Base-by-base conservation (phyloP, 2,113 vertebrate species). In the Equus quagga region DNA sequence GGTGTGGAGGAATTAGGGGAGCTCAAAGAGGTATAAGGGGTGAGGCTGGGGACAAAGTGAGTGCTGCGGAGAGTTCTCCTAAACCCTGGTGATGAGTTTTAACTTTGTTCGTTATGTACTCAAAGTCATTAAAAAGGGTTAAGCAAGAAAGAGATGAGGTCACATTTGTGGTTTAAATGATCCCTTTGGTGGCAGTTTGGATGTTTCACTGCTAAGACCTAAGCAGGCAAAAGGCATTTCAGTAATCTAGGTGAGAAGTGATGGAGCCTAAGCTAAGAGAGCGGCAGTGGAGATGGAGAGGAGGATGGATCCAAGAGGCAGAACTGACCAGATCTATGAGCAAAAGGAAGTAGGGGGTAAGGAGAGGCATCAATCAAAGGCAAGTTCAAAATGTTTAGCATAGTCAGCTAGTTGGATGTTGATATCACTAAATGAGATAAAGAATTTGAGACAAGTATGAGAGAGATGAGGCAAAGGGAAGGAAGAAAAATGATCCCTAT, bases 71-170 rank as follows among this genome's bases (percentile, higher is more conserved):
- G n/a, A 76, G 23, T 54, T 51, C 41, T 85, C 83, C 69, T 64
- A 70, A 54, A 51, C 24, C 41, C 36, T 75, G 17, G 41, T 76
- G 15, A 17, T 28, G 62, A 83, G 14, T 84, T 78, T 62, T 12
- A 15, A 41, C 18, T 84, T 67, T 87, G 87, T 65, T 73, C 92
- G 28, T 87, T 92, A 19, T 26, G 46, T 72, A 89, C 21, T 49
- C 0, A 84, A 88, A 95, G 6, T 46, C 83, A 88, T 24, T 69
- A 60, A 80, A 60, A 83, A 18, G 41, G 17, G 24, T 31, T 46
- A 89, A 84, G 69, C 89, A 76, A 94, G 44, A 94, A 88, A 76
- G 73, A 91, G 14, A 86, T 36, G n/a, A 44, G 41, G 62, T 54
- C 58, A 49, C 10, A 85, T 85, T 56, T 83, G 15, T 18, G 78